Conservation (phyloP, 30 jellyfish, hydroid and myxozoan species). For the Pseudorhiza aurosa region DNA sequence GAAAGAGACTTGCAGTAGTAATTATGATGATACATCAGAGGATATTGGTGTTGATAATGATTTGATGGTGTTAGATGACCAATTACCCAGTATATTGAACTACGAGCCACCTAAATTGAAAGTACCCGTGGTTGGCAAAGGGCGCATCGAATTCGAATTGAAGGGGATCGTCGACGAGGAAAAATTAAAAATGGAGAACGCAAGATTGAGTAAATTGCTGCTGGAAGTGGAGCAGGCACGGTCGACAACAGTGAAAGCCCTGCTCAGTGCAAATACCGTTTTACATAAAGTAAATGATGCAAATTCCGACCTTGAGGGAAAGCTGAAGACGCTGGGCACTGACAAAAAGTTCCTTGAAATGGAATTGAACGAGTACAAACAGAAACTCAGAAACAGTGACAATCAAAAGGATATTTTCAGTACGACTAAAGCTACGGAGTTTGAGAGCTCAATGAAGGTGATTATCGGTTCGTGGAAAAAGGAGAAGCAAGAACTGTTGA, state of each 20-base stretch:
- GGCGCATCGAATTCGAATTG: slow-evolving; percentile 35
- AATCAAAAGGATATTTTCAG: slow-evolving; percentile 50
- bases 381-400: slow-evolving; percentile 22
- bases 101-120: slow-evolving; percentile 52
- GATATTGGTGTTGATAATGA: not conserved
- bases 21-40: not conserved
- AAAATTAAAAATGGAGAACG: slow-evolving; percentile 80
- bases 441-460: slow-evolving; percentile 75
- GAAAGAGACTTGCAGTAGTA: not conserved
- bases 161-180: not conserved
- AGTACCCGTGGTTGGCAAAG: slow-evolving; percentile 27
- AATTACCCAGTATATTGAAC: slow-evolving; percentile 25
- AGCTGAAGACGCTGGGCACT: slow-evolving; percentile 46
- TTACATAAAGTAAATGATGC: slow-evolving; percentile 80
- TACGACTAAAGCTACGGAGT: slow-evolving; percentile 49
- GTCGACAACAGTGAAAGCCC: slow-evolving; percentile 83
- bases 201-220: slow-evolving; percentile 68
- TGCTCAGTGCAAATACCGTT: slow-evolving; percentile 79
- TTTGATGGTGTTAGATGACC: slow-evolving; percentile 7
- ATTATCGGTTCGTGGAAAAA: slow-evolving; percentile 74
- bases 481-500: slow-evolving; percentile 76
- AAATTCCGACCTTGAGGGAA: slow-evolving; percentile 74
- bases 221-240: slow-evolving; percentile 90
- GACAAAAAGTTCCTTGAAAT: slow-evolving; percentile 65
- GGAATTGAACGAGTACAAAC: slow-evolving; percentile 50